phyloP scores from a whole-genome alignment of 2,113 vertebrate species.

The Lathamus discolor region DNA sequence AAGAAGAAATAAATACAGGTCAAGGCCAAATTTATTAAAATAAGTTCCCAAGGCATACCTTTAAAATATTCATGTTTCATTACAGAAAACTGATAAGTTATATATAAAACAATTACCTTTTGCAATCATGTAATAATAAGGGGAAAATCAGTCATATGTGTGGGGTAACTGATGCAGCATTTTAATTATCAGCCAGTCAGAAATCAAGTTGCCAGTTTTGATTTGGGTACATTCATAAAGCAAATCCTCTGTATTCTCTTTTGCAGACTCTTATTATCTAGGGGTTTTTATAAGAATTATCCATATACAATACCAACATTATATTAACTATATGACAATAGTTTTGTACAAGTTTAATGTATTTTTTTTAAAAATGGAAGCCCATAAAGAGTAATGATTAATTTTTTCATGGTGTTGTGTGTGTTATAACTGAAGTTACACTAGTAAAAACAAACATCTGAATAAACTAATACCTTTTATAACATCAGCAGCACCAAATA shows the following conservation, averaged over 20 bases:
- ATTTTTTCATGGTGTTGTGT: neutral
- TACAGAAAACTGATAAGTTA: neutral
- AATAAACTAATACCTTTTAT: neutral
- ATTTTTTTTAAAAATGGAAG: neutral
- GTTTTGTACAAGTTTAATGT: neutral
- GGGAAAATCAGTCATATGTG: neutral
- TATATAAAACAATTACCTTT: neutral
- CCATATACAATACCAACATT: neutral
- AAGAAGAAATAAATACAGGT: neutral
- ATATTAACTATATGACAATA: neutral
- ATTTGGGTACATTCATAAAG: neutral
- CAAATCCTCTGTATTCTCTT: neutral
- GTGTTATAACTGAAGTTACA: neutral
- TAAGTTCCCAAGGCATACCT: neutral
- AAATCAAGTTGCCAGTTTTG: neutral
- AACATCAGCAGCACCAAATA: neutral
- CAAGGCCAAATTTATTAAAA: neutral
- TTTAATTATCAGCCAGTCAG: neutral
- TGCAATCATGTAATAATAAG: neutral
- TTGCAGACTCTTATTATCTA: neutral
- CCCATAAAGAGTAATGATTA: neutral
- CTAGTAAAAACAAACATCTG: neutral
- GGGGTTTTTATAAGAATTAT: neutral
- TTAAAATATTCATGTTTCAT: neutral
- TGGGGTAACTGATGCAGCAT: neutral